Evolutionary conservation across 2,797 vertebrate genomes (phyloP).

Genomic region (Sebastiscus tertius): DNA sequence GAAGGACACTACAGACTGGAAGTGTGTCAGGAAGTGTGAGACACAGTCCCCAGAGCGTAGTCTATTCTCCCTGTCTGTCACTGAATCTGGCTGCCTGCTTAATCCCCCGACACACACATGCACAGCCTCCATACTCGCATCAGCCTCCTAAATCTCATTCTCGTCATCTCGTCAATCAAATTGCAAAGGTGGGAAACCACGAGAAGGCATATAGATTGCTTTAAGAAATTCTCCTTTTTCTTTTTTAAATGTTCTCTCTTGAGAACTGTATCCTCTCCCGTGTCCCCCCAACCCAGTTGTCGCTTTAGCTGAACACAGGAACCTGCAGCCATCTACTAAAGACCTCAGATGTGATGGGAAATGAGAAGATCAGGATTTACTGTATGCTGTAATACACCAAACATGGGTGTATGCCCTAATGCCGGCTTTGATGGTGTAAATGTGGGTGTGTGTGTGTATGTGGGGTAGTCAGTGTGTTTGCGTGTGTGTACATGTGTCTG

Average conservation of each 20-base stretch:
- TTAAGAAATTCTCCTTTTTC: constrained; percentile 11
- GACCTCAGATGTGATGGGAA: constrained; percentile 36
- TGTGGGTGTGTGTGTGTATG: constrained; percentile 15
- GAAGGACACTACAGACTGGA: constrained; percentile 74
- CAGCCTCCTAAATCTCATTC: constrained; percentile 37
- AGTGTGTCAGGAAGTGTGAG: constrained; percentile 78
- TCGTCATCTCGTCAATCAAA: constrained; percentile 54
- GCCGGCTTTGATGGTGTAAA: constrained; percentile 54
- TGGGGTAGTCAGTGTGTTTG: constrained; percentile 18
- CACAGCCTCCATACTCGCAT: constrained; percentile 8
- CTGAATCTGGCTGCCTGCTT: constrained; percentile 57
- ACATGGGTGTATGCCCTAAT: constrained; percentile 44
- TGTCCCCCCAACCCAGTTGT: not conserved
- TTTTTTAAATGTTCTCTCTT: constrained; percentile 1
- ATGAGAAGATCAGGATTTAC: constrained; percentile 61
- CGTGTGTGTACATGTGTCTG: constrained; percentile 57
- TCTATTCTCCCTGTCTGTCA: constrained; percentile 71
- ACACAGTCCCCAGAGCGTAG: constrained; percentile 73
- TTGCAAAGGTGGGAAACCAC: constrained; percentile 29
- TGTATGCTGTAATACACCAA: constrained; percentile 36
- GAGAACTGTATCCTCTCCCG: not conserved
- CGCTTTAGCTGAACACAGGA: constrained; percentile 30
- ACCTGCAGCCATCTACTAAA: constrained; percentile 49
- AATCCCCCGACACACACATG: constrained; percentile 44
- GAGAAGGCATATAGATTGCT: constrained; percentile 15